Conservation (phyloP, 2,113 vertebrate genomes). For the Macquaria australasica region DNA sequence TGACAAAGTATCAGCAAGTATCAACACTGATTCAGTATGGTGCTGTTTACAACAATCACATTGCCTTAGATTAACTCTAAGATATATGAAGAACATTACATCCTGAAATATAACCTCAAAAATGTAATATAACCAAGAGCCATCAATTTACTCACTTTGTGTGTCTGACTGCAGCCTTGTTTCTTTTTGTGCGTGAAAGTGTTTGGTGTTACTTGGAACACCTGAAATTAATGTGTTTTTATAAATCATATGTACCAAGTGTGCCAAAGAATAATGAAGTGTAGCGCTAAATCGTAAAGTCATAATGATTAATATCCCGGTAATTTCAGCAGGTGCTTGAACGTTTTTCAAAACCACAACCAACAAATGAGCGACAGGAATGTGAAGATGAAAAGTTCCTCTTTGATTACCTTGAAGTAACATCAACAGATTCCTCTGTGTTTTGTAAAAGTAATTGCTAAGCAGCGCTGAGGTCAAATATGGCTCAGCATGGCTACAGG, state of each 20-base stretch:
- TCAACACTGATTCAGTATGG: conserved; percentile 56
- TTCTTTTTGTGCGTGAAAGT: conserved; percentile 3
- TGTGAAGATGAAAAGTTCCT: conserved; percentile 54
- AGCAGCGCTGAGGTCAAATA: conserved; percentile 59
- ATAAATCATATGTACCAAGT: conserved; percentile 31
- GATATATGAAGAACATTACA: conserved; percentile 14
- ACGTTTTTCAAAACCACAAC: conserved; percentile 63
- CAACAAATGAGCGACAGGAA: conserved; percentile 51
- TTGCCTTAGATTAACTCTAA: conserved; percentile 41
- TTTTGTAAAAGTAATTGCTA: conserved; percentile 56
- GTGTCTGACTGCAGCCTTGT: background rate
- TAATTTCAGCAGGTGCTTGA: conserved; percentile 62
- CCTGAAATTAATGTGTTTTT: conserved; percentile 53
- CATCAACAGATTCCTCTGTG: conserved; percentile 41
- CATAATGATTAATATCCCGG: conserved; percentile 66
- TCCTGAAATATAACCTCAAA: conserved; percentile 30
- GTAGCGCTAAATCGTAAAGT: conserved; percentile 41
- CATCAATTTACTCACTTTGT: conserved; percentile 10
- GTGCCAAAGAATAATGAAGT: conserved; percentile 55
- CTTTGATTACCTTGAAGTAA: conserved; percentile 61
- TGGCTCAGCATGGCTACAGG: conserved; percentile 15
- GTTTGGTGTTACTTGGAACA: conserved; percentile 36
- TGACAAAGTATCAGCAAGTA: conserved; percentile 56
- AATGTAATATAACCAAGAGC: conserved; percentile 29
- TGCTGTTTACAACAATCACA: conserved; percentile 62